Evolutionary conservation across 2,797 vertebrate genomes (phyloP).

Genomic region (Syndactyla subalaris): DNA sequence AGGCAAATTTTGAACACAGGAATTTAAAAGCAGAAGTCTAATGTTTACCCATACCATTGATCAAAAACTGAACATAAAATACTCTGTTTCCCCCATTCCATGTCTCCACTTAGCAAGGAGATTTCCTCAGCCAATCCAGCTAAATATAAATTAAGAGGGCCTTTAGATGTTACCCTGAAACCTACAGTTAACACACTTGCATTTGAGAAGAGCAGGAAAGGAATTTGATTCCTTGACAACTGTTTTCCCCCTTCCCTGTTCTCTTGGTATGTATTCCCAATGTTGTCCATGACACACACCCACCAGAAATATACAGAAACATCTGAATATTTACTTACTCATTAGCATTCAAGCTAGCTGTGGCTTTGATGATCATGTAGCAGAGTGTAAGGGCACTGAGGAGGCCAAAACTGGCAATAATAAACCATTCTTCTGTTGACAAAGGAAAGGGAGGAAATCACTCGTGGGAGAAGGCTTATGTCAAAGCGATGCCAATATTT

Average conservation of each 20-base stretch:
- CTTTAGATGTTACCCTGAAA: neutral
- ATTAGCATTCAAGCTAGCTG: slow-evolving; percentile 82
- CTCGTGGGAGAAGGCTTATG: slow-evolving; percentile 81
- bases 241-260: neutral
- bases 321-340: slow-evolving; percentile 84
- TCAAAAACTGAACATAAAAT: neutral
- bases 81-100: neutral
- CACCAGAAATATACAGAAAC: slow-evolving; percentile 26
- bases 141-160: neutral
- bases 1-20: neutral
- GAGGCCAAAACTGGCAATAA: slow-evolving; percentile 92
- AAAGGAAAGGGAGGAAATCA: slow-evolving; percentile 92
- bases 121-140: neutral
- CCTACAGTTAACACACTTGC: neutral
- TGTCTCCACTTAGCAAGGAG: neutral
- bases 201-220: neutral
- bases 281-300: slow-evolving; percentile 20
- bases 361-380: slow-evolving; percentile 95
- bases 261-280: neutral
- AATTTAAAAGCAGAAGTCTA: neutral
- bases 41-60: neutral
- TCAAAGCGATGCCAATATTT: slow-evolving; percentile 79
- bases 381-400: slow-evolving; percentile 91
- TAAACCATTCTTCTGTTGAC: slow-evolving; percentile 96
- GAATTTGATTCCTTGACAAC: neutral